Evolutionary conservation across 2,113 vertebrate genomes (phyloP).

Genomic region (Cinclus cinclus): DNA sequence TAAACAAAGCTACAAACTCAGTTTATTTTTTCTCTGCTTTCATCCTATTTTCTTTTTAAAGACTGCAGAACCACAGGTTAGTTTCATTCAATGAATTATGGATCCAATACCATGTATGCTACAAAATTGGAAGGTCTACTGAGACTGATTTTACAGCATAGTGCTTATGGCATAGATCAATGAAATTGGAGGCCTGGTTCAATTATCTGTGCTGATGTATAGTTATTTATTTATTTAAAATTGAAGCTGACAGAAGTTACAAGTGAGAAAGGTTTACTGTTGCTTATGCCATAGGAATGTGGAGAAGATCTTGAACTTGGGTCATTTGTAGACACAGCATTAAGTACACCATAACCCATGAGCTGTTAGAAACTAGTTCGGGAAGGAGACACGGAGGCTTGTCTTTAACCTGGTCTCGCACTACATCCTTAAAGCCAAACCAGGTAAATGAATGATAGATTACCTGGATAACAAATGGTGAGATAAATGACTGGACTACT

Average conservation of each 20-base stretch:
- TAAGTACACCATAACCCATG: not conserved
- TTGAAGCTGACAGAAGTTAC: not conserved
- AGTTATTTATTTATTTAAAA: not conserved
- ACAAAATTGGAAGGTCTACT: not conserved
- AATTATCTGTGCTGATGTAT: not conserved
- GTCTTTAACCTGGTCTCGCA: not conserved
- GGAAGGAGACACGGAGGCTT: not conserved
- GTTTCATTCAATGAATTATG: not conserved
- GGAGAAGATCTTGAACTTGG: not conserved
- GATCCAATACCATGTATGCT: not conserved
- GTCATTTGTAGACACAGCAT: not conserved
- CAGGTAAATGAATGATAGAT: not conserved
- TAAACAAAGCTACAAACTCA: not conserved
- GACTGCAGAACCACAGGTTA: not conserved
- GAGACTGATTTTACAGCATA: not conserved
- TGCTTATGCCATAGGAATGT: not conserved
- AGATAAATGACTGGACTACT: not conserved
- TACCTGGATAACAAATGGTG: not conserved
- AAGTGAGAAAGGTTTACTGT: not conserved
- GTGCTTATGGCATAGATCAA: not conserved
- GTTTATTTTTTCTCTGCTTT: not conserved
- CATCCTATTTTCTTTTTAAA: not conserved
- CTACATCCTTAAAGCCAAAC: not conserved
- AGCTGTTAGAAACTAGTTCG: not conserved
- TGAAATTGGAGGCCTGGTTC: not conserved